A percentile compares a stretch with the other conserved stretches of the same genome.
Evolutionary conservation across 2,888 invertebrate genomes (phyloP).

Genomic region (Diogma glabrata): DNA sequence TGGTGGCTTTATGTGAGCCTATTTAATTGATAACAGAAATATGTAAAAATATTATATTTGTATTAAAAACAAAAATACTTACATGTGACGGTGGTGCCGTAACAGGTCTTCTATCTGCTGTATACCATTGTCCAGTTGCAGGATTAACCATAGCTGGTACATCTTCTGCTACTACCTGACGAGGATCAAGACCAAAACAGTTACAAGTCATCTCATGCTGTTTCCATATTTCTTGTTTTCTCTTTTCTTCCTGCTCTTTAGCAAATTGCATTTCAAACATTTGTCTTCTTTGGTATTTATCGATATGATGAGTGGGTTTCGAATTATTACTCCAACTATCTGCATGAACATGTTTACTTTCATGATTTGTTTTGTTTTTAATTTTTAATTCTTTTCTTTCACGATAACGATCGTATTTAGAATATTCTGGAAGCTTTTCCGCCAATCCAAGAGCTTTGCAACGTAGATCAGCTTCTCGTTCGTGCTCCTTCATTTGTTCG

Average conservation of each 20-base stretch:
- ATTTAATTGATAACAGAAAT: neutral
- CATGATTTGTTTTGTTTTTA: neutral
- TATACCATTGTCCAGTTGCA: constrained; percentile 34
- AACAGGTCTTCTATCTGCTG: constrained; percentile 27
- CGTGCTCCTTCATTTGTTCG: constrained; percentile 92
- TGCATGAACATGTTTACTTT: neutral
- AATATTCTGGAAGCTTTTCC: constrained; percentile 25
- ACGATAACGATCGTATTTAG: neutral
- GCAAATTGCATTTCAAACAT: constrained; percentile 35
- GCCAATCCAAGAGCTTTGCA: constrained; percentile 25
- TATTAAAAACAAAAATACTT: too few relatives aligned
- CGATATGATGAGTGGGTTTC: neutral
- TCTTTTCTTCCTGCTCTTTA: constrained; percentile 33
- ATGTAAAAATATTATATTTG: too few relatives aligned
- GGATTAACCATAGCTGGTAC: constrained; percentile 33
- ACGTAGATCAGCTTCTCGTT: constrained; percentile 69
- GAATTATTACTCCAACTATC: neutral
- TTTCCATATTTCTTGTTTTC: constrained; percentile 29
- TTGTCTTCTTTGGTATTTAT: constrained; percentile 31
- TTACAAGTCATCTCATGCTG: constrained; percentile 33
- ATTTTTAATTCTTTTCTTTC: neutral
- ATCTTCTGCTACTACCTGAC: constrained; percentile 25
- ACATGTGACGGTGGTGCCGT: constrained; percentile 30
- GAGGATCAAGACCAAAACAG: constrained; percentile 32
- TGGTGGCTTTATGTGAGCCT: constrained; percentile 25